These are phyloP conservation scores for Orchesella flavescens DNA, from an alignment of 2,888 invertebrate genomes.

Conservation along the genomic window DNA sequence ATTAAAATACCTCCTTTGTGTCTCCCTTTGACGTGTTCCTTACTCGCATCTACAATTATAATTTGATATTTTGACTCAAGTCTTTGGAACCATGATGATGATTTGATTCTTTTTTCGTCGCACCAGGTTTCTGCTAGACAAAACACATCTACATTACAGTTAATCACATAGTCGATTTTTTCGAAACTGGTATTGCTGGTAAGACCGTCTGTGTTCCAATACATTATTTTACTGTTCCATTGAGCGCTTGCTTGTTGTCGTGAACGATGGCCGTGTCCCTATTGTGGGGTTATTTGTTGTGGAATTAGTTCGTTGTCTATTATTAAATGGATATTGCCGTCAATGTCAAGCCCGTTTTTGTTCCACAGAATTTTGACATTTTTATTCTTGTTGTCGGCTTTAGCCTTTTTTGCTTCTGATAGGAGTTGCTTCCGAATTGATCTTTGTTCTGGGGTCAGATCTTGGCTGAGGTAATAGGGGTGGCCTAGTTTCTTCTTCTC, in stretches of 20 bases:
- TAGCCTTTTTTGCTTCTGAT: not conserved
- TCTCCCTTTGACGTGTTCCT: not conserved
- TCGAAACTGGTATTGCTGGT: not conserved
- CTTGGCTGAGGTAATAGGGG: not conserved
- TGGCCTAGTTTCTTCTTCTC: not conserved
- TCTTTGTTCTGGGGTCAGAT: not conserved
- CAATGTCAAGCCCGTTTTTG: no score
- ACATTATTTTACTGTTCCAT: not conserved
- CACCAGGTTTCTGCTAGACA: slow-evolving; percentile 32
- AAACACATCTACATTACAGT: not conserved
- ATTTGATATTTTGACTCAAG: not conserved
- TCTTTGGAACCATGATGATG: not conserved
- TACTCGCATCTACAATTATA: not conserved
- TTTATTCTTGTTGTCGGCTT: no score
- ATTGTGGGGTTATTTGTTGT: not conserved
- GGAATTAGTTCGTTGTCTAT: no score
- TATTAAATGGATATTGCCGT: no score
- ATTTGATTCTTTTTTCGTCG: not conserved
- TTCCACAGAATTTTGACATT: no score
- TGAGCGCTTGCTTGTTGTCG: no score
- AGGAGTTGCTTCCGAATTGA: no score
- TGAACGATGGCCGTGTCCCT: slow-evolving; percentile 19
- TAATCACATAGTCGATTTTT: not conserved
- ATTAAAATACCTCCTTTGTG: not conserved
- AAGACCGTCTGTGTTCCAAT: slow-evolving; percentile 22